These are phyloP conservation scores for Tenebrosternarchus preto DNA, from an alignment of 2,113 vertebrate species.

Conservation along the genomic window DNA sequence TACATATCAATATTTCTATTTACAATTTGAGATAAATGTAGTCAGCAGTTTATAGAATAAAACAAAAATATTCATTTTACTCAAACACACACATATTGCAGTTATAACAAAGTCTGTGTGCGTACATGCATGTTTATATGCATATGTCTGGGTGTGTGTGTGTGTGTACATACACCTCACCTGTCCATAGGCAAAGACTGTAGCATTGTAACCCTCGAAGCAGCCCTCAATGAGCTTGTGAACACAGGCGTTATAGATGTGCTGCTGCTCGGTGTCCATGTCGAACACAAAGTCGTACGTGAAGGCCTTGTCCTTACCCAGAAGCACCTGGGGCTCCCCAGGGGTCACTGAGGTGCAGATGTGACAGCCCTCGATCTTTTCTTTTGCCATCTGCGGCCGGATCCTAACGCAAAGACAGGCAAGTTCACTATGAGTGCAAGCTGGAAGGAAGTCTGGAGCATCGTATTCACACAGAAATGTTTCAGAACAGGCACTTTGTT, in stretches of 20 bases:
- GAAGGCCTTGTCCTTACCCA: constrained; percentile 98
- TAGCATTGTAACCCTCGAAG: constrained; percentile 95
- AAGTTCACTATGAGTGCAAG: background rate
- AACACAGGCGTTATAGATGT: constrained; percentile 83
- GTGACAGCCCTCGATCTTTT: constrained; percentile 97
- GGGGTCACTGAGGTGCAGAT: constrained; percentile 93
- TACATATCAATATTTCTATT: background rate
- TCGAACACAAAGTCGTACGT: constrained; percentile 97
- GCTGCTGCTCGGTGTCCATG: constrained; percentile 84
- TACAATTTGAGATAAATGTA: too few species aligned
- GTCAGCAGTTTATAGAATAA: too few species aligned
- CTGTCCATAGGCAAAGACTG: constrained; percentile 94
- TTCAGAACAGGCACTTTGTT: too few species aligned
- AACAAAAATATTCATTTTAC: too few species aligned
- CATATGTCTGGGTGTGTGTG: background rate
- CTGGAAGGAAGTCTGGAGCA: background rate
- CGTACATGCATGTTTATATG: too few species aligned
- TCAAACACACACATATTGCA: too few species aligned
- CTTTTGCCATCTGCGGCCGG: constrained; percentile 95
- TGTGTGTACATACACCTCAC: constrained; percentile 61
- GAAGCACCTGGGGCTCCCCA: constrained; percentile 90
- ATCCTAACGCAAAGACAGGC: constrained; percentile 74
- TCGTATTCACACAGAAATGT: background rate
- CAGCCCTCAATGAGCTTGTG: constrained; percentile 93
- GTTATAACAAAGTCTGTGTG: too few species aligned